These are phyloP conservation scores for Petrolisthes manimaculis DNA, from an alignment of 2,888 invertebrate species.

Conservation along the genomic window DNA sequence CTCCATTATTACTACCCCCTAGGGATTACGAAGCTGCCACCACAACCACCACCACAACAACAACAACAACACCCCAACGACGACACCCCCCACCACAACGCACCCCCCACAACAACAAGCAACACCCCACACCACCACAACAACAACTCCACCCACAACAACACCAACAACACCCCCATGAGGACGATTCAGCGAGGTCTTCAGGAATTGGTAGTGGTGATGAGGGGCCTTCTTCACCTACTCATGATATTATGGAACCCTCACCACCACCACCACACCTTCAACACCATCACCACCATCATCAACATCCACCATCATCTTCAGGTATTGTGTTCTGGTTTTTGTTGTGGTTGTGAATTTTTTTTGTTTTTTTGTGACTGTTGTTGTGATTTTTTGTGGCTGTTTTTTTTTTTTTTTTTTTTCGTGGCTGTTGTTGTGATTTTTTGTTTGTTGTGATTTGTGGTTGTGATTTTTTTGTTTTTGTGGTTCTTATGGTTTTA, in stretches of 20 bases:
- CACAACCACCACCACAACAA: slow-evolving; percentile 53
- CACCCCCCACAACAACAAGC: slow-evolving; percentile 68
- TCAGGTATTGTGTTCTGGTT: not conserved
- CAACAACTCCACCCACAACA: not conserved
- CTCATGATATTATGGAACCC: slow-evolving; percentile 67
- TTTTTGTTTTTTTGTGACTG: not conserved
- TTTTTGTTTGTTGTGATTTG: not conserved
- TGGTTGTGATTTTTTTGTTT: not conserved
- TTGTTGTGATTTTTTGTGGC: not conserved
- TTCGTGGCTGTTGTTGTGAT: not conserved
- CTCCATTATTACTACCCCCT: slow-evolving; percentile 89
- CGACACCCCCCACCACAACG: slow-evolving; percentile 68
- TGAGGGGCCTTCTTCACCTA: slow-evolving; percentile 75
- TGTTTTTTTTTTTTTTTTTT: not conserved
- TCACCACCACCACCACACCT: slow-evolving; percentile 6
- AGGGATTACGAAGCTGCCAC: slow-evolving; percentile 85
- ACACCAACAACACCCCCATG: slow-evolving; percentile 62
- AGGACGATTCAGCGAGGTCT: slow-evolving; percentile 81
- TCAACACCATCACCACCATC: slow-evolving; percentile 41
- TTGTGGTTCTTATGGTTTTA: not conserved
- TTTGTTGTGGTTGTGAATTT: not conserved
- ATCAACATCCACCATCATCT: not conserved
- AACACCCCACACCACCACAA: not conserved
- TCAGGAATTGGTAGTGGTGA: slow-evolving; percentile 91
- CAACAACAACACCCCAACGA: slow-evolving; percentile 66